Percentiles rank a stretch among this genome's conserved stretches.
These are phyloP conservation scores for Apodemus agrarius DNA, from an alignment of 2,797 vertebrate species.

Conservation along the genomic window DNA sequence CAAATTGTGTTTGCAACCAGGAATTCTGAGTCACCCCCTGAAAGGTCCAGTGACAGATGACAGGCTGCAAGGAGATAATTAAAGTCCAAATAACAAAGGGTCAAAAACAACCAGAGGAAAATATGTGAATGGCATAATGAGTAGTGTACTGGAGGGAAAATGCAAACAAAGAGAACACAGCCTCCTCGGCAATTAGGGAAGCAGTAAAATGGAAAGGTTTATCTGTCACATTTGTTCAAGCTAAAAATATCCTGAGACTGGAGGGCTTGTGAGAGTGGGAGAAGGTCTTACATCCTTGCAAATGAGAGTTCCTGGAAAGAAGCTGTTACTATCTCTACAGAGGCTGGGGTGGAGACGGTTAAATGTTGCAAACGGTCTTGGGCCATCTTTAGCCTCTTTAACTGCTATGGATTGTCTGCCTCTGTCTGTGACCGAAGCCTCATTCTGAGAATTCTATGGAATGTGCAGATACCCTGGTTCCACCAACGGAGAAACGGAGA, in stretches of 20 bases:
- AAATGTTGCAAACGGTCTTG: neutral
- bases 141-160: neutral
- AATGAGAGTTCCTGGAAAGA: neutral
- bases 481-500: neutral
- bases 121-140: slow-evolving; percentile 3
- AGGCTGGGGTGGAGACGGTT: neutral
- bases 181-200: neutral
- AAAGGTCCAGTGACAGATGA: slow-evolving; percentile 51
- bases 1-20: neutral
- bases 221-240: slow-evolving; percentile 14
- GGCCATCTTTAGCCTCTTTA: neutral
- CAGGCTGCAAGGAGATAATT: slow-evolving; percentile 36
- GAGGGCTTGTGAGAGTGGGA: neutral
- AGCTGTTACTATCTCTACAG: no score
- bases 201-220: slow-evolving; percentile 15
- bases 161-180: slow-evolving; percentile 28
- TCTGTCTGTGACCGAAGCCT: neutral
- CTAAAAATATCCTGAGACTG: slow-evolving; percentile 31
- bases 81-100: neutral
- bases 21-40: slow-evolving; percentile 29
- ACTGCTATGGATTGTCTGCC: neutral
- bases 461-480: neutral
- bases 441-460: neutral
- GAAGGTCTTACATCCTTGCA: neutral
- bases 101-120: slow-evolving; percentile 47